Conservation (phyloP, 2,797 vertebrate species). For the Oreortyx pictus region DNA sequence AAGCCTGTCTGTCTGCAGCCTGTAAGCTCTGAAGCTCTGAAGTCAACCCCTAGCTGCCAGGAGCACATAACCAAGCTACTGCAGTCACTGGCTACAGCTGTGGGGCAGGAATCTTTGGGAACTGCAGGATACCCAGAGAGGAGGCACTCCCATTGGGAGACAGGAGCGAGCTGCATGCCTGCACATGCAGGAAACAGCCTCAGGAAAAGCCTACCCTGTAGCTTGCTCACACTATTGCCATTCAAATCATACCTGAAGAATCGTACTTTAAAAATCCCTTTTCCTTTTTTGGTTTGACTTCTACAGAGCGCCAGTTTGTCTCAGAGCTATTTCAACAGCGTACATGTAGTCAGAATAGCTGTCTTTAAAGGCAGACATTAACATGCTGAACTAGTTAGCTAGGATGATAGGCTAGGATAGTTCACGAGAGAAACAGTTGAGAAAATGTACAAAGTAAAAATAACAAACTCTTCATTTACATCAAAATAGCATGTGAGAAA, state of each 20-base stretch:
- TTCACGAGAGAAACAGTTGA: not conserved
- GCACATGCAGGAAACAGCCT: not conserved
- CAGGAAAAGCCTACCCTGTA: slow-evolving; percentile 18
- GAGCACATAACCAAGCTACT: slow-evolving; percentile 21
- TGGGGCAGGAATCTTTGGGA: not conserved
- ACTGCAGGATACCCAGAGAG: slow-evolving; percentile 3
- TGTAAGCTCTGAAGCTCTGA: not conserved
- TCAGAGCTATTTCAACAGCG: not conserved
- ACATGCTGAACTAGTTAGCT: not conserved
- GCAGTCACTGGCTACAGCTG: not conserved
- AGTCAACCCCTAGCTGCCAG: slow-evolving; percentile 42
- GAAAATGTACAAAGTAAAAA: not conserved
- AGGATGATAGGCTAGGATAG: not conserved
- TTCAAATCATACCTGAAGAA: not conserved
- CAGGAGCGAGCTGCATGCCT: not conserved
- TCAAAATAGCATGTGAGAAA: not conserved
- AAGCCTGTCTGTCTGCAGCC: not conserved
- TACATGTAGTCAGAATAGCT: not conserved
- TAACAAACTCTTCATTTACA: not conserved
- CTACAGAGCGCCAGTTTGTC: not conserved
- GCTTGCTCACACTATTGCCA: not conserved
- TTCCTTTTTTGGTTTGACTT: not conserved
- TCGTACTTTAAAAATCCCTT: not conserved
- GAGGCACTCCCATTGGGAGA: slow-evolving; percentile 2
- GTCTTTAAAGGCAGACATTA: not conserved